Evolutionary conservation across 2,888 invertebrate species (phyloP), one percentile per base, ranked within the genome.

Genomic region (Tenthredo scrophulariae): DNA sequence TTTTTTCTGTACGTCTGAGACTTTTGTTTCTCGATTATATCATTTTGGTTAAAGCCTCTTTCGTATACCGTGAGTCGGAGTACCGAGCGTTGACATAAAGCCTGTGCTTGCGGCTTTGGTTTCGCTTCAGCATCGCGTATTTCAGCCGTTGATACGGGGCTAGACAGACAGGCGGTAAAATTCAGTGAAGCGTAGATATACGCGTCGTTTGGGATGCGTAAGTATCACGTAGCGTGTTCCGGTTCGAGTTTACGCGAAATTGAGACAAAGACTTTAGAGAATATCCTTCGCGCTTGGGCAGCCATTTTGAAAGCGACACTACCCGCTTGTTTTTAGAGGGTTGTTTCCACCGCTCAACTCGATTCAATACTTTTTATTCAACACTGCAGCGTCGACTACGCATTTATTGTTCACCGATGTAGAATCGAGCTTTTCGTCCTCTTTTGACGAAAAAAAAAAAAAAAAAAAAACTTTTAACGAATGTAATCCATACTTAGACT

Each of bases 201-300:
- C 40, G 54, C 54, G 29, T 77, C 77, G 77, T 77, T 77, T 22
- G 33, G 50, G 54, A 50, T 77, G 50, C 77, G 54, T 54, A 26
- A 54, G 54, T 50, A 54, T 46, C 29, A 29, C 29, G 77, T 33
- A 77, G 26, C 15, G 29, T 54, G 33, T 77, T 77, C 29, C 77
- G 33, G 77, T 77, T 10, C n/a, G 50, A 77, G 33, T 77, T 77
- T 77, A 46, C 6, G 54, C 77, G 77, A 77, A 77, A 50, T 40
- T 54, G 54, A 77, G 77, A 77, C 77, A 77, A 77, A 77, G 77
- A 54, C 77, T 54, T 33, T 37, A 9, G 46, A 50, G 46, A 54
- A 77, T 77, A 54, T 77, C 33, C 77, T 54, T 33, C n/a, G 77
- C 54, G 77, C 77, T 77, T 54, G 50, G 54, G 77, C 46, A 77